Percentiles rank a stretch among this genome's conserved stretches.
phyloP scores from a whole-genome alignment of 1,140 invertebrate species.

The Temnothorax nylanderi region DNA sequence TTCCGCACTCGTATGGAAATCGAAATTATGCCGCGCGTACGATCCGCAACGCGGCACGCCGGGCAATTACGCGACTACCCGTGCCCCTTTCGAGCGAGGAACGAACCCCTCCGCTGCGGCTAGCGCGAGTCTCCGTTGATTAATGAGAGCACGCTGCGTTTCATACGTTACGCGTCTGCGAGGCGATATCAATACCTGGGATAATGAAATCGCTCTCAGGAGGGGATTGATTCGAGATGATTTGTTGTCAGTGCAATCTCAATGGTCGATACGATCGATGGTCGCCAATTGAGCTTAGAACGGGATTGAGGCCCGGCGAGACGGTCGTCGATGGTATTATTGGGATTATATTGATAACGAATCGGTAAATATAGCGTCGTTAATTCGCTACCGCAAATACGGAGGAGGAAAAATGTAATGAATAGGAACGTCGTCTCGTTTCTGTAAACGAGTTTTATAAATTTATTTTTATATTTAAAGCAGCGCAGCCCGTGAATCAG shows the following conservation, averaged over 20 bases:
- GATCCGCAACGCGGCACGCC: conserved; percentile 7
- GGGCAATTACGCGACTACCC: conserved; percentile 62
- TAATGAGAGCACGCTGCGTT: conserved; percentile 46
- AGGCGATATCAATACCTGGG: conserved; percentile 45
- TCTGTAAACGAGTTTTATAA: neutral
- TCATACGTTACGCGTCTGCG: conserved; percentile 16
- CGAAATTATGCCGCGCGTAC: conserved; percentile 58
- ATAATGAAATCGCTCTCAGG: conserved; percentile 53
- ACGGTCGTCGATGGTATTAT: neutral
- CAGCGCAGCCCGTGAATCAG: neutral
- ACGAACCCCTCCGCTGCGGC: conserved; percentile 44
- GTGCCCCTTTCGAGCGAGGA: conserved; percentile 58
- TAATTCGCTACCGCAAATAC: conserved; percentile 1
- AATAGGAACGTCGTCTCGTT: neutral
- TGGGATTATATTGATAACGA: neutral
- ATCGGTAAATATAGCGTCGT: conserved; percentile 9
- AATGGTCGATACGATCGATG: neutral
- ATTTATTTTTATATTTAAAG: neutral
- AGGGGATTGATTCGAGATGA: conserved; percentile 47
- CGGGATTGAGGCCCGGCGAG: neutral
- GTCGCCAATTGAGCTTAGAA: neutral
- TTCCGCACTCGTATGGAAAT: conserved; percentile 63
- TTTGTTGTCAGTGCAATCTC: conserved; percentile 47
- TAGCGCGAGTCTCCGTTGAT: conserved; percentile 34
- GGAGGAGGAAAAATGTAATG: neutral